Evolutionary conservation across 2,113 vertebrate species (phyloP).

Genomic region (Catagonus wagneri): DNA sequence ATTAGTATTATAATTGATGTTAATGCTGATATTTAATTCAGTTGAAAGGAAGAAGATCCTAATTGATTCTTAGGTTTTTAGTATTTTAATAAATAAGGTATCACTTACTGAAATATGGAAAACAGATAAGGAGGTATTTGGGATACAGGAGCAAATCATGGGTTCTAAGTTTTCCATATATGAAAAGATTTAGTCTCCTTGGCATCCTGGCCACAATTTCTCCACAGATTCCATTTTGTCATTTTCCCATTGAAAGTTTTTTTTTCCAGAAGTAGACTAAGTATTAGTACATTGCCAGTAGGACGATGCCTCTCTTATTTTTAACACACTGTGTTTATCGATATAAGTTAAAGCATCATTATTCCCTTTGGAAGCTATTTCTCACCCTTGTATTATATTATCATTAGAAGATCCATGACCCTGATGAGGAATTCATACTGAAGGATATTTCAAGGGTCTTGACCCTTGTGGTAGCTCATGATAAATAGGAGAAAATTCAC

Average conservation of each 20-base stretch:
- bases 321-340: background rate
- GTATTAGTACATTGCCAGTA: background rate
- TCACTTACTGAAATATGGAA: conserved; percentile 33
- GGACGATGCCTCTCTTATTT: background rate
- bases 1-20: background rate
- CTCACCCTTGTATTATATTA: background rate
- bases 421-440: conserved; percentile 14
- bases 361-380: background rate
- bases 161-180: conserved; percentile 1
- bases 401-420: background rate
- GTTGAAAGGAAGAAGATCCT: background rate
- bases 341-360: conserved; percentile 24
- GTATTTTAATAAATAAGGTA: background rate
- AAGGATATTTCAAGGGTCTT: background rate
- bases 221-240: background rate
- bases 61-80: background rate
- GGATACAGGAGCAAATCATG: background rate
- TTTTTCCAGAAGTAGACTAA: background rate
- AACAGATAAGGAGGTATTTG: background rate
- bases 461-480: background rate
- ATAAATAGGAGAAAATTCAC: background rate
- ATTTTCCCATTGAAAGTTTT: conserved; percentile 18
- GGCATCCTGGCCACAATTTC: background rate
- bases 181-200: background rate
- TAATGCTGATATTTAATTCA: conserved; percentile 27